A percentile compares a stretch with the other conserved stretches of the same genome.
These are phyloP conservation scores for Vombatus ursinus DNA, from an alignment of 2,113 vertebrate species.

Conservation along the genomic window DNA sequence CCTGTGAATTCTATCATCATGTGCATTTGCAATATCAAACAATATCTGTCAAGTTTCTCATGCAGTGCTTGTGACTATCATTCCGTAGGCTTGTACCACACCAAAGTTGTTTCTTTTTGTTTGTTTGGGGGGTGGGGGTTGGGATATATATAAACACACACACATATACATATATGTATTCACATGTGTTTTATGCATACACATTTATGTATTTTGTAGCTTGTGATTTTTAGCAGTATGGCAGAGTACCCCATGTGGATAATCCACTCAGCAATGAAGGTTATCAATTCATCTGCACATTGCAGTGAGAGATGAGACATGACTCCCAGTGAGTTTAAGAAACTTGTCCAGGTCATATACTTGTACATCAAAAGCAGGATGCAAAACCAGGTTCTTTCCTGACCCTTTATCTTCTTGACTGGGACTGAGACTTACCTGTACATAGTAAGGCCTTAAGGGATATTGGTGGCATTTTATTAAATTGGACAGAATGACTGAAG, in stretches of 20 bases:
- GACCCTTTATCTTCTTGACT: neutral
- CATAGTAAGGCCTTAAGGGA: neutral
- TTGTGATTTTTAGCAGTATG: neutral
- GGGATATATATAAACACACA: neutral
- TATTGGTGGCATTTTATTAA: neutral
- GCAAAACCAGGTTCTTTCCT: neutral
- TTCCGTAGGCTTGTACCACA: neutral
- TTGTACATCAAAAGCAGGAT: neutral
- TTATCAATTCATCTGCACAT: neutral
- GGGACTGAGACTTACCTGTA: fast-evolving
- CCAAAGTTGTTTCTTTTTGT: neutral
- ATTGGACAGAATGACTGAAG: neutral
- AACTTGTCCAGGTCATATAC: neutral
- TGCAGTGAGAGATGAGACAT: neutral
- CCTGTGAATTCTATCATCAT: neutral
- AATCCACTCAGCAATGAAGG: neutral
- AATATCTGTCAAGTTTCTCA: neutral
- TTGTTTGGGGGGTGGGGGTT: neutral
- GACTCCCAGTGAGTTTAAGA: neutral
- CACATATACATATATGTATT: neutral
- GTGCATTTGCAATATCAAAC: neutral
- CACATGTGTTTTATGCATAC: neutral
- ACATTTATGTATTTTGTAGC: neutral
- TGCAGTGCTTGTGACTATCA: neutral
- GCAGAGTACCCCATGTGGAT: neutral